Evolutionary conservation across 1,140 invertebrate genomes (phyloP).

Genomic region (Diachasmimorpha longicaudata): DNA sequence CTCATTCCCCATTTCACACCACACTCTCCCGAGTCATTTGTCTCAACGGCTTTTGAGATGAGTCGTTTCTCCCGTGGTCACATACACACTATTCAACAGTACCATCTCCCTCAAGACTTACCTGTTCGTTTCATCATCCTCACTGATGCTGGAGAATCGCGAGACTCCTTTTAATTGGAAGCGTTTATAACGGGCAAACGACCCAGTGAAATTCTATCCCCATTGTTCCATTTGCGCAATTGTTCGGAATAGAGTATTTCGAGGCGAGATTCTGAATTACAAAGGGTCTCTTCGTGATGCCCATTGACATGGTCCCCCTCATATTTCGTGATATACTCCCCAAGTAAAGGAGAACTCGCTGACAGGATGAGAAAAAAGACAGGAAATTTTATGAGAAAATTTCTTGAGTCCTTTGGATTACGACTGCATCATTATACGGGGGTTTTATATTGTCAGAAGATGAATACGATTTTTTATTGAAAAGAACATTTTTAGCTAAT

Average conservation of each 20-base stretch:
- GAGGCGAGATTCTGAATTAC: neutral
- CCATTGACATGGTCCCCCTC: neutral
- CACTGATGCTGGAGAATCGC: neutral
- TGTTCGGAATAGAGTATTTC: neutral
- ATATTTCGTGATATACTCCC: neutral
- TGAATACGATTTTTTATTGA: neutral
- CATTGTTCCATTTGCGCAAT: neutral
- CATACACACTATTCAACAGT: neutral
- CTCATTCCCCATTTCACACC: neutral
- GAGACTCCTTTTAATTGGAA: conserved; percentile 10
- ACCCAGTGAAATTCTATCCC: neutral
- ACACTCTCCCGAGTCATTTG: neutral
- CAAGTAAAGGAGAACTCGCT: neutral
- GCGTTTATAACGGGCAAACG: conserved; percentile 9
- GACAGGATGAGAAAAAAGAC: neutral
- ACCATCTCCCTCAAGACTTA: neutral
- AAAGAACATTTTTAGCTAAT: too few relatives aligned
- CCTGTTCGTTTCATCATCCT: neutral
- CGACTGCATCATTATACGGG: neutral
- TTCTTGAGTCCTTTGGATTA: neutral
- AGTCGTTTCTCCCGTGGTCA: neutral
- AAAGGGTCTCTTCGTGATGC: neutral
- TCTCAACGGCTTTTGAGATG: neutral
- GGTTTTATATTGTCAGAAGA: neutral
- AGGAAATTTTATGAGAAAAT: neutral